Conservation (phyloP, 2,888 invertebrate species). For the Chrysodeixis includens region DNA sequence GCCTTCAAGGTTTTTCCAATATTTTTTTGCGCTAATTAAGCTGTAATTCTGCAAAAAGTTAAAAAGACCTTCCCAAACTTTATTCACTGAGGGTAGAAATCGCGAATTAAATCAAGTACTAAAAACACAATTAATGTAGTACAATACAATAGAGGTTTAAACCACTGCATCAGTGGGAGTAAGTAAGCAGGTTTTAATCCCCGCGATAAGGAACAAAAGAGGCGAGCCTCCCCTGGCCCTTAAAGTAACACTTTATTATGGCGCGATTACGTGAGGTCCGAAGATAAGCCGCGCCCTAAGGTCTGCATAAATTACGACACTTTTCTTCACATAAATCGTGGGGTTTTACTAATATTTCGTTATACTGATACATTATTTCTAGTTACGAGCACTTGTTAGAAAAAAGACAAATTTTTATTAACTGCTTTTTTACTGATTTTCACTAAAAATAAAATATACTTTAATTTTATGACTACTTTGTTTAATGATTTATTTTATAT, state of each 20-base stretch:
- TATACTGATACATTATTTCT: slow-evolving; percentile 31
- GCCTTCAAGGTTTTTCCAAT: not conserved
- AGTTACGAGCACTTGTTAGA: slow-evolving; percentile 1
- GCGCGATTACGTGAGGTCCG: slow-evolving; percentile 51
- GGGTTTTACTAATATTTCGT: slow-evolving; percentile 35
- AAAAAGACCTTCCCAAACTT: not conserved
- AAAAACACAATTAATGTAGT: not conserved
- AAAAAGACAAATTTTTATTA: not conserved
- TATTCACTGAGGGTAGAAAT: not conserved
- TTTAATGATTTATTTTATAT: not conserved
- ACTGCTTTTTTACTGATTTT: too few relatives aligned
- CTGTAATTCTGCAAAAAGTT: not conserved
- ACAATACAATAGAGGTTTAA: not conserved
- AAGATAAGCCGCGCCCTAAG: slow-evolving; percentile 51
- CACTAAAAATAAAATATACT: too few relatives aligned
- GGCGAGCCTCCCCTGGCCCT: slow-evolving; percentile 13
- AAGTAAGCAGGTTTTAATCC: slow-evolving; percentile 34
- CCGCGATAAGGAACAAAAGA: slow-evolving; percentile 42
- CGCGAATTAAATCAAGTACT: not conserved
- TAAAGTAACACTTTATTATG: slow-evolving; percentile 47
- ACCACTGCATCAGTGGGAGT: slow-evolving; percentile 19
- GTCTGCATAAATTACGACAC: slow-evolving; percentile 52
- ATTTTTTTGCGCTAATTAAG: not conserved
- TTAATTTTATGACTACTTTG: too few relatives aligned
- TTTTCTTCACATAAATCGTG: slow-evolving; percentile 49